Percentiles rank a stretch among this genome's conserved stretches.
These are phyloP conservation scores for Epinotia nisella DNA, from an alignment of 2,888 invertebrate genomes.

Conservation along the genomic window DNA sequence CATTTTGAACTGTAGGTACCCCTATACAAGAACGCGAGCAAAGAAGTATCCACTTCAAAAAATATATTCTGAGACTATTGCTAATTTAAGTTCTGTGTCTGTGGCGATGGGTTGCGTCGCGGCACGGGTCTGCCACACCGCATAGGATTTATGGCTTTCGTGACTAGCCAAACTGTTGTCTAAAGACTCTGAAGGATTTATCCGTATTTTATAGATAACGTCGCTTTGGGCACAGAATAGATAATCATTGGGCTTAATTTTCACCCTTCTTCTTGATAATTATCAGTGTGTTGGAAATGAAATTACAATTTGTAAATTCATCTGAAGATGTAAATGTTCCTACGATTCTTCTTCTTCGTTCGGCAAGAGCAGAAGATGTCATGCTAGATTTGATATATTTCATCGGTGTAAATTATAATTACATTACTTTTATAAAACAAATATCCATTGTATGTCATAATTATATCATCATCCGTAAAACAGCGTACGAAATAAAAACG, in stretches of 20 bases:
- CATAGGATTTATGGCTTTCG: slow-evolving; percentile 28
- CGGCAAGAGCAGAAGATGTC: not conserved
- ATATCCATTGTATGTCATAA: too few relatives aligned
- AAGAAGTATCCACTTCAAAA: too few relatives aligned
- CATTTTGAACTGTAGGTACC: too few relatives aligned
- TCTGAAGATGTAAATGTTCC: not conserved
- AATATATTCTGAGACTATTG: not conserved
- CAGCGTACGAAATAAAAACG: too few relatives aligned
- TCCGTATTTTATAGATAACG: not conserved
- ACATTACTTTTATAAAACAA: too few relatives aligned
- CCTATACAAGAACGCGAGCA: too few relatives aligned
- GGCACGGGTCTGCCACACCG: slow-evolving; percentile 17
- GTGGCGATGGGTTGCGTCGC: slow-evolving; percentile 10
- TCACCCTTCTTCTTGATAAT: not conserved
- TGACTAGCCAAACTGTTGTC: slow-evolving; percentile 2
- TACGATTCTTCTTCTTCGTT: not conserved
- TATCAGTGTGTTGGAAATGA: not conserved
- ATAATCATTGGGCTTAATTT: too few relatives aligned
- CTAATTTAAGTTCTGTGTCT: slow-evolving; percentile 36
- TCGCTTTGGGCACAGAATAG: too few relatives aligned
- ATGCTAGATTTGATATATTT: too few relatives aligned
- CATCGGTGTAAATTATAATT: too few relatives aligned
- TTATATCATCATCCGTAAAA: too few relatives aligned
- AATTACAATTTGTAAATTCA: not conserved
- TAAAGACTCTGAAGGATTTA: not conserved